Evolutionary conservation across 2,113 vertebrate genomes (phyloP).

Genomic region (Egretta garzetta): DNA sequence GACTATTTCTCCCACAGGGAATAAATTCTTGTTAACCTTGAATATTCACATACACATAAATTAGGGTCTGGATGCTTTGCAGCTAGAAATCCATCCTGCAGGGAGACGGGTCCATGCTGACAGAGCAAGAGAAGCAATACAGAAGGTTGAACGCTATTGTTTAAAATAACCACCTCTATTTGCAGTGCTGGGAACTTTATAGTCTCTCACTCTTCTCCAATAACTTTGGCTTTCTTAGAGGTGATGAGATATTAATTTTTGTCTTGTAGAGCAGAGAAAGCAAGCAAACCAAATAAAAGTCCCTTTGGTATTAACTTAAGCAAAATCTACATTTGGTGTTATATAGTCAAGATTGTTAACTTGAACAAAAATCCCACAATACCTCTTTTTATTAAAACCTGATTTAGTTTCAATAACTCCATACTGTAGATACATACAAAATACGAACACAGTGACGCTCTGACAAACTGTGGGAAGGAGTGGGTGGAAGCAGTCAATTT

Average conservation of each 20-base stretch:
- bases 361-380: constrained; percentile 6
- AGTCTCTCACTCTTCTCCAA: neutral
- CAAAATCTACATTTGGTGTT: neutral
- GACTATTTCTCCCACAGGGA: neutral
- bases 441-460: neutral
- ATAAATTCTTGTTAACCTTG: neutral
- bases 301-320: neutral
- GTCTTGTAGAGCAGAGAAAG: neutral
- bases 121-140: neutral
- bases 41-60: neutral
- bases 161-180: neutral
- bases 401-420: neutral
- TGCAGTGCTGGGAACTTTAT: neutral
- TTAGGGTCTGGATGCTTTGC: neutral
- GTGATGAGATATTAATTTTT: neutral
- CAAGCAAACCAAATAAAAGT: neutral
- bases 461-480: neutral
- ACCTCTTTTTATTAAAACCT: constrained; percentile 26
- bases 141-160: neutral
- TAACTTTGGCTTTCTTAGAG: neutral
- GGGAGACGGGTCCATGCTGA: neutral
- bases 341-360: neutral
- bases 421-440: neutral
- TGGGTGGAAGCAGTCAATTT: neutral
- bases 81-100: neutral